Base-by-base conservation (phyloP, 2,797 vertebrate genomes). In the Ctenopoma kingsleyae region DNA sequence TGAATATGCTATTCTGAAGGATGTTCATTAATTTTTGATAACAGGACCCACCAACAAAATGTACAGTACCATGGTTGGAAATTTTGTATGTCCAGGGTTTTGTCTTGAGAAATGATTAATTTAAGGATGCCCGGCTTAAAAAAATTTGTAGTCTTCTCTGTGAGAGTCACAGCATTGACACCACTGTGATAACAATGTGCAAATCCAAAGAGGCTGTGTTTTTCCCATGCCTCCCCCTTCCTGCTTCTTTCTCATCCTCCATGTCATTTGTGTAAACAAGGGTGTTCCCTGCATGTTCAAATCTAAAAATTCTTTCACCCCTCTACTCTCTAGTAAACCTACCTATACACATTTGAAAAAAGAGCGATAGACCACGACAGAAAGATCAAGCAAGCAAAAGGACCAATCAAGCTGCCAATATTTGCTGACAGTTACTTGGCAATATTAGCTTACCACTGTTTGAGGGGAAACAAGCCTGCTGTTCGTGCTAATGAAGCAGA, bases 1-100 rank as follows among this genome's bases (percentile, higher is more conserved):
- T 52, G 76, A 81, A 84, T 71, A 55, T 68, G 56, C 43, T 41
- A 12, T 53, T 73, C 61, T 82, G 52, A 80, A 64, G 54, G 60
- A 40, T 78, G 64, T 56, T 82, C 67, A 78, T 86, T 84, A 46
- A 77, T 84, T 82, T 78, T 69, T 16, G 4, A 82, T 80, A 85
- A 79, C 58, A 6, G 47, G 76, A 61, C 30, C 61, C 30, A 57
- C 25, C 38, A 64, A 71, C 41, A 61, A 80, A 81, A 83, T 4
- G 1, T 44, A 3, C 36, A 13, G 36, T 38, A 48, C 44, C 61
- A 38, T 13, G 27, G 43, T 71, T n/a, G 38, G 41, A 67, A 58
- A 72, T 83, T 75, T 65, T 20, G 52, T 32, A 57, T 8, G 30
- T 32, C 8, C 30, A 32, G 30, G 7, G 30, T 32, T 32, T 32